phyloP scores from a whole-genome alignment of 2,888 invertebrate species.

The Melinaea menophilus region DNA sequence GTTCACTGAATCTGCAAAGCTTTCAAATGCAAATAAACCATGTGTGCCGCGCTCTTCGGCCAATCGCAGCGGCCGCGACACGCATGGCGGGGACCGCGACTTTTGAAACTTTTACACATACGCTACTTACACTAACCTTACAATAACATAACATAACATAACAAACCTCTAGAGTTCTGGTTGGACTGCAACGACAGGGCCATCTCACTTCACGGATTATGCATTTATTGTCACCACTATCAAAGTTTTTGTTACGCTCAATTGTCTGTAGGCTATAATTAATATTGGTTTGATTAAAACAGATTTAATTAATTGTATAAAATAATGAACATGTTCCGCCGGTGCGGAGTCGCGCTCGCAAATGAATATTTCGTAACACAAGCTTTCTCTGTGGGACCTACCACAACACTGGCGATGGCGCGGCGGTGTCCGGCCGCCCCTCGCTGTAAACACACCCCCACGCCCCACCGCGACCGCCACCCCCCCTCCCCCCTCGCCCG shows the following conservation, averaged over 20 bases:
- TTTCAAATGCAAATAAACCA: constrained; percentile 73
- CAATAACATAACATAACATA: constrained; percentile 40
- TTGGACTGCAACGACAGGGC: constrained; percentile 78
- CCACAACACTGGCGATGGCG: constrained; percentile 79
- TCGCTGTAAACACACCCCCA: constrained; percentile 72
- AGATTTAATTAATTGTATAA: constrained; percentile 12
- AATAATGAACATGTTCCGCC: constrained; percentile 57
- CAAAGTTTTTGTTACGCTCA: constrained; percentile 26
- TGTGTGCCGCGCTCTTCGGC: constrained; percentile 65
- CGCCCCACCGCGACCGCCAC: constrained; percentile 49
- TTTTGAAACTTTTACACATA: constrained; percentile 70
- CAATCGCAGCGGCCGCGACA: constrained; percentile 64
- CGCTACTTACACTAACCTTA: constrained; percentile 45
- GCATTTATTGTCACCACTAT: constrained; percentile 64
- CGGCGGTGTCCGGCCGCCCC: constrained; percentile 60
- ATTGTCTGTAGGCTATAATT: constrained; percentile 32
- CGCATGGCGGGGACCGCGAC: constrained; percentile 69
- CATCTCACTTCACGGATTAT: constrained; percentile 71
- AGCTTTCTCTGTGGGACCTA: constrained; percentile 76
- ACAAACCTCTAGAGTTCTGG: constrained; percentile 76
- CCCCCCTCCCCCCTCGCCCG: constrained; percentile 30
- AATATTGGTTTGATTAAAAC: neutral
- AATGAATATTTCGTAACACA: constrained; percentile 54
- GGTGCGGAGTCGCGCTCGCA: constrained; percentile 60
- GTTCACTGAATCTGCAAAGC: constrained; percentile 74